phyloP scores from a whole-genome alignment of 2,888 invertebrate species.

The Drosophila cognata region DNA sequence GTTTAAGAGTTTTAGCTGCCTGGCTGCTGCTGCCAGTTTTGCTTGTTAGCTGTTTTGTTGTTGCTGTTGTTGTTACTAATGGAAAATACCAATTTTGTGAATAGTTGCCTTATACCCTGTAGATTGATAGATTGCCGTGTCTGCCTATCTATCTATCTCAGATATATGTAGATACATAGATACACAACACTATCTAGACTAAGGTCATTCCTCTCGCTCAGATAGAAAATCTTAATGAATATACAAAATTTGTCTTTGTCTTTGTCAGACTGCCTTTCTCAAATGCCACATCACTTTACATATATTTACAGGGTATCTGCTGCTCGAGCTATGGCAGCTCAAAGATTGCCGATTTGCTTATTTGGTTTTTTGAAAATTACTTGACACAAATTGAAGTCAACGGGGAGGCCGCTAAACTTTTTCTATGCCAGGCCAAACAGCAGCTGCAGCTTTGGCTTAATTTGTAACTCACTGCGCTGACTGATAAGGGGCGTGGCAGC shows the following conservation, averaged over 20 bases:
- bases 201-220: background rate
- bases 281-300: background rate
- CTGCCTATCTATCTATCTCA: background rate
- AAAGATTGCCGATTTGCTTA: slow-evolving; percentile 3
- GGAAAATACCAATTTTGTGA: slow-evolving; percentile 70
- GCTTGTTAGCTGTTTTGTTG: slow-evolving; percentile 40
- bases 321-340: background rate
- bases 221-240: background rate
- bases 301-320: slow-evolving; percentile 10
- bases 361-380: slow-evolving; percentile 44
- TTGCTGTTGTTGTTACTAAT: slow-evolving; percentile 56
- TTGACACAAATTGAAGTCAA: slow-evolving; percentile 72
- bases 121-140: too few relatives aligned
- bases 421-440: slow-evolving; percentile 58
- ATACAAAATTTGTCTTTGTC: too few relatives aligned
- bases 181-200: background rate
- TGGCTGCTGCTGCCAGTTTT: slow-evolving; percentile 24
- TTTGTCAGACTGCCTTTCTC: background rate
- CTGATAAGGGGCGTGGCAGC: slow-evolving; percentile 58
- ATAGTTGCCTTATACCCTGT: slow-evolving; percentile 24
- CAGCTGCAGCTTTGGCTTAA: slow-evolving; percentile 64
- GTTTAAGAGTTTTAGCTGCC: slow-evolving; percentile 49
- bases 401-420: slow-evolving; percentile 60
- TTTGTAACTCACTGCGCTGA: slow-evolving; percentile 57
- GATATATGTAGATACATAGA: background rate